Conservation (phyloP, 2,888 invertebrate species). For the Lathronympha strigana region DNA sequence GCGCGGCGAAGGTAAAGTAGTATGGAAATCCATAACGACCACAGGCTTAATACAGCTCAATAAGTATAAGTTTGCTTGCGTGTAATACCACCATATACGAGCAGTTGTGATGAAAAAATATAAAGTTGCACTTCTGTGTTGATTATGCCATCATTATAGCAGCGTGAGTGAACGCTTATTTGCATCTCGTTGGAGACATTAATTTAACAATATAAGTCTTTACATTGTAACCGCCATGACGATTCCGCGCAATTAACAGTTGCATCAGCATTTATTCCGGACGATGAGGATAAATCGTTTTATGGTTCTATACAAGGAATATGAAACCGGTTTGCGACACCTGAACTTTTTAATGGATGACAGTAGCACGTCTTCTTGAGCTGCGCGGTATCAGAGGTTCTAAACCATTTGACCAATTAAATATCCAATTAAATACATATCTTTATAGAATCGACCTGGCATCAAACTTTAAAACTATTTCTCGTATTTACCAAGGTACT, state of each 20-base stretch:
- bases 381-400: neutral
- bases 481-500: no score
- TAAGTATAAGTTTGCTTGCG: no score
- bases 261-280: neutral
- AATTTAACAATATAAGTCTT: neutral
- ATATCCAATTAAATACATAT: no score
- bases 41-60: no score
- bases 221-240: neutral
- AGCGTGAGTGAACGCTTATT: neutral
- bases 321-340: neutral
- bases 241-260: constrained; percentile 10
- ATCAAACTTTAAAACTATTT: no score
- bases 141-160: neutral
- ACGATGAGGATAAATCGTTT: neutral
- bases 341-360: neutral
- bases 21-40: no score
- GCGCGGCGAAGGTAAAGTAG: no score
- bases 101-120: no score
- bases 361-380: neutral
- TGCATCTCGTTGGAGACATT: neutral
- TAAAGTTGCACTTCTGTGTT: neutral
- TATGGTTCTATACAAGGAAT: neutral
- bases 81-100: no score
- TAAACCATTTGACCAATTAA: no score
- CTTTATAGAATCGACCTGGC: no score